phyloP scores from a whole-genome alignment of 2,113 vertebrate species.

The Rafetus swinhoei region DNA sequence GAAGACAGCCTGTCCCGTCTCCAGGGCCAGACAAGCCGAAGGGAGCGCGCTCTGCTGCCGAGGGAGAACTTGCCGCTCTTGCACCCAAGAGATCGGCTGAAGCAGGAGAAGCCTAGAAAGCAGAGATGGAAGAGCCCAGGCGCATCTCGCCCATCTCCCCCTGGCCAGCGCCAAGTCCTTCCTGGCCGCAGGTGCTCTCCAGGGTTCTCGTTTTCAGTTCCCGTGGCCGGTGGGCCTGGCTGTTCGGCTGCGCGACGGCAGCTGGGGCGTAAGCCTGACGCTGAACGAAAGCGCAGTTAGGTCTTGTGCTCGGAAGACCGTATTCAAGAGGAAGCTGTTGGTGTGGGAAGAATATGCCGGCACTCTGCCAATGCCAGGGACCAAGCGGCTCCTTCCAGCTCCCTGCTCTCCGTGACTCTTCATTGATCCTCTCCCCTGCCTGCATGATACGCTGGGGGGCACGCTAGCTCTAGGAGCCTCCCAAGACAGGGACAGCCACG shows the following conservation, averaged over 20 bases:
- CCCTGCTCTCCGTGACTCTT: not conserved
- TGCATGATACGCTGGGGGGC: not conserved
- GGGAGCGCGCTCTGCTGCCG: not conserved
- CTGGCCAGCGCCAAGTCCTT: not conserved
- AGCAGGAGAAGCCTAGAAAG: not conserved
- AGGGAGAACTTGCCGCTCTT: not conserved
- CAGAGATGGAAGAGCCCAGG: not conserved
- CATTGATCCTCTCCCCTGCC: not conserved
- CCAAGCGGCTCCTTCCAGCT: not conserved
- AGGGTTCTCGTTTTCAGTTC: not conserved
- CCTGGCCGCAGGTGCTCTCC: not conserved
- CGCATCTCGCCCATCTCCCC: not conserved
- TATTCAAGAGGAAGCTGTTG: not conserved
- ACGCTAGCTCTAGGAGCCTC: not conserved
- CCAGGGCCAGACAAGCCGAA: not conserved
- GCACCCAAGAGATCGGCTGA: not conserved
- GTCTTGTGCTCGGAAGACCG: conserved; percentile 48
- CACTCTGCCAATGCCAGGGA: not conserved
- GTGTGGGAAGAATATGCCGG: not conserved
- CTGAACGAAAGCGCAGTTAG: not conserved
- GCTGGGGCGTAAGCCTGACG: not conserved
- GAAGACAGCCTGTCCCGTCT: not conserved
- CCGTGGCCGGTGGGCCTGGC: not conserved
- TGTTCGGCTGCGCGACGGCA: not conserved
- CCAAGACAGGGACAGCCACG: not conserved